Evolutionary conservation across 2,888 invertebrate genomes (phyloP), one percentile per base, ranked within the genome.

Genomic region (Platynereis dumerilii): DNA sequence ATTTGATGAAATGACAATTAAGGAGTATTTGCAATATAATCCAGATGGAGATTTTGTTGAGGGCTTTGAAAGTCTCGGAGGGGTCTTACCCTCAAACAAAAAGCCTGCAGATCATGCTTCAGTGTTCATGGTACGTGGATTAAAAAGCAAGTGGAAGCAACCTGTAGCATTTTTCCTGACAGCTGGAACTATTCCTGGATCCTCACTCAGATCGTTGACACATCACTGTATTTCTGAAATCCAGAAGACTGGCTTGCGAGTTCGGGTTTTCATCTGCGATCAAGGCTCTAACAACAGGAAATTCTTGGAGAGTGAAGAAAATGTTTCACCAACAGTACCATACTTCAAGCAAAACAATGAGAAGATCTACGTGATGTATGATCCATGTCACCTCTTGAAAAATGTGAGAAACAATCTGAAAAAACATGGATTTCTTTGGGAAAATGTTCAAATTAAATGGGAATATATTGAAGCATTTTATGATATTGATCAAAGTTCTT

Each of bases 201-300:
- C n/a, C 7, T 10, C n/a, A 12, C 17, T 48, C 3, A 48, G n/a
- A 48, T 3, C 48, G 5, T n/a, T 48, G 7, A 20, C 22, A 5
- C 48, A 20, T n/a, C 48, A 48, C 3, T n/a, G 20, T 20, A 22
- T 48, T 48, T 22, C n/a, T 20, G 5, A 20, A 3, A n/a, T 48
- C 7, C 3, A 20, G 5, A 58, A 12, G 3, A 57, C 56, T 26
- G 65, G 62, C 3, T 26, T 65, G 0, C 7, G 12, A 15, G 42
- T 44, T 1, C 39, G 53, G 24, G 22, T 65, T 17, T 17, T 61
- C n/a, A 28, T 61, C 5, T 67, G 64, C 60, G 67, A 67, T 58
- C 67, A 64, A 52, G 67, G 65, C 7, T 53, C 61, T 12, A 65
- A 68, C 39, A 65, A 65, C 22, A 44, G 52, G 22, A 39, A 22